Base-by-base conservation (phyloP, 2,888 invertebrate genomes). In the Orthosia gothica region DNA sequence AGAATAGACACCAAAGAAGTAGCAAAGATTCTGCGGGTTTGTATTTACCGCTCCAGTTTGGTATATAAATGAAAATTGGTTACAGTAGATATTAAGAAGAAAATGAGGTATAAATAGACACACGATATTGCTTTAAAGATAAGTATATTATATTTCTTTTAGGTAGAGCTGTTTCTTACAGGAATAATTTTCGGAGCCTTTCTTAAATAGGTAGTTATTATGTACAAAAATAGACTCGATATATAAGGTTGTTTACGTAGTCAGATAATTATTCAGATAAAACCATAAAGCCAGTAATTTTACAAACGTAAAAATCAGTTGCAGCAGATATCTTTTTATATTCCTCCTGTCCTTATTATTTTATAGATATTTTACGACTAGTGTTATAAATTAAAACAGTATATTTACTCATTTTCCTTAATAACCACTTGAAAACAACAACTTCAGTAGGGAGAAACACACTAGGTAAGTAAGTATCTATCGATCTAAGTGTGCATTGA, bases 371-470 rank as follows among this genome's bases (percentile, higher is more conserved):
- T 69, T 1, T 13, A 26, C 9, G 2, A 32, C 18, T 47, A 59
- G 9, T 26, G 13, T 20, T 23, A 45, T 20, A 40, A 32, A 32
- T 32, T 32, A 7, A 32, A 32, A 49, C 15, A 9, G 7, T 61
- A 47, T 61, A 47, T 61, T 40, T 32, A 40, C 58, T 55, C 0
- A 49, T 66, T 67, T 72, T 66, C 57, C 63, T 71, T 26, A 5
- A 58, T 23, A 45, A 49, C 5, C 57, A 52, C 57, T 49, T 49
- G 20, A 59, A 7, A 40, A 40, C 11, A 20, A 65, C 18, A 26
- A 49, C 5, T 52, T 52, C 45, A 18, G 55, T 50, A 15, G 23
- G 45, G n/a, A 59, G 7, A 18, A 58, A 54, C 40, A 20, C 3
- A 3, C 4, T 26, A 26, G 26, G 26, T 26, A 26, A 4, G n/a